phyloP scores from a whole-genome alignment of 1,140 invertebrate genomes.

The Pogonus chalceus region DNA sequence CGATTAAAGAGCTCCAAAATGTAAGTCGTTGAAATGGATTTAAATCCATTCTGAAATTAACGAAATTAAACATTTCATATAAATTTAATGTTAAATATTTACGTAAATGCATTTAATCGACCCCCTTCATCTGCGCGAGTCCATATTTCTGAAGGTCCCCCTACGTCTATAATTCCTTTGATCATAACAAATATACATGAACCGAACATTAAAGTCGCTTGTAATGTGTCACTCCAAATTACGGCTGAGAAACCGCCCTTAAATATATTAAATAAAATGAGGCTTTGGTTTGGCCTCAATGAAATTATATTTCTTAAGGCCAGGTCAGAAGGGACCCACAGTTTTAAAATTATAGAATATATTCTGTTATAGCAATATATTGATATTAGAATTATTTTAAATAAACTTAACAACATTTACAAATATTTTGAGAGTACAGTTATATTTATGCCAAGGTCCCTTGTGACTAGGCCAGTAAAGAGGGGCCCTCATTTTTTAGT shows the following conservation, averaged over 20 bases:
- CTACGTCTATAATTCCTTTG: not conserved
- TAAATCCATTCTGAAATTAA: slow-evolving; percentile 48
- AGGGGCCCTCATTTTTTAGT: too few relatives aligned
- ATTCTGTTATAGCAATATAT: too few relatives aligned
- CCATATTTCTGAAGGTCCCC: not conserved
- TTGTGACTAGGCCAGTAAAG: too few relatives aligned
- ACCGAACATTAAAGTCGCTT: not conserved
- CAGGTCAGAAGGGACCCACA: too few relatives aligned
- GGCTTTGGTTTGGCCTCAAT: too few relatives aligned
- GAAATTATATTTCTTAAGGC: too few relatives aligned
- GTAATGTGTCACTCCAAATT: not conserved
- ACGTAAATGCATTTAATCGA: not conserved
- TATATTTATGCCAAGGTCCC: too few relatives aligned
- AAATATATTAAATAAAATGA: slow-evolving; percentile 23
- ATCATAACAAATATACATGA: not conserved
- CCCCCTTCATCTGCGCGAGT: not conserved
- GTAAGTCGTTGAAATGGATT: slow-evolving; percentile 69
- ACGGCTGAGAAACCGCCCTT: not conserved
- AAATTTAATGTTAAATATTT: not conserved
- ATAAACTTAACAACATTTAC: too few relatives aligned
- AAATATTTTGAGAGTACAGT: too few relatives aligned
- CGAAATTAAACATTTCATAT: not conserved
- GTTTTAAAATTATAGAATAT: too few relatives aligned
- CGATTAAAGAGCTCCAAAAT: slow-evolving; percentile 67
- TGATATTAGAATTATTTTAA: too few relatives aligned